Evolutionary conservation across 2,888 invertebrate species (phyloP).

Genomic region (Cephus runcator): DNA sequence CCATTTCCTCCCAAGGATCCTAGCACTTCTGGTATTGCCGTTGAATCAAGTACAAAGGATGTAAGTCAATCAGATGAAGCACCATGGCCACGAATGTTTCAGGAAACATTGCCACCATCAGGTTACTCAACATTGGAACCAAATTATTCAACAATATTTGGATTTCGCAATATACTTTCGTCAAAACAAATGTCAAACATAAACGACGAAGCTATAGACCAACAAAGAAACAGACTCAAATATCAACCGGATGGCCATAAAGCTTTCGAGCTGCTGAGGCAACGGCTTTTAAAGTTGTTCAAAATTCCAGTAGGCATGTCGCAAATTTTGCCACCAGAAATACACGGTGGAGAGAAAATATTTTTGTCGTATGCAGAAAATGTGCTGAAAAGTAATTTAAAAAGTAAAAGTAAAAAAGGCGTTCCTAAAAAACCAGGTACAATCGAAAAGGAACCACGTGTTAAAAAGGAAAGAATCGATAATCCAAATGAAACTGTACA

Average conservation of each 20-base stretch:
- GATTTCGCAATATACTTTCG: slow-evolving; percentile 28
- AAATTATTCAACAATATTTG: slow-evolving; percentile 27
- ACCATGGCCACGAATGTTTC: neutral
- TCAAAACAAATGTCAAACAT: slow-evolving; percentile 4
- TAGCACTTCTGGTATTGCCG: neutral
- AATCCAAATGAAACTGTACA: neutral
- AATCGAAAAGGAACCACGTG: neutral
- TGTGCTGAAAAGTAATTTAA: neutral
- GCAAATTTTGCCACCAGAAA: slow-evolving; percentile 16
- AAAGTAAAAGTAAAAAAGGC: neutral
- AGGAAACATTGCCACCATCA: neutral
- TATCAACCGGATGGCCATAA: slow-evolving; percentile 2
- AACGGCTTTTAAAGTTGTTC: slow-evolving; percentile 50
- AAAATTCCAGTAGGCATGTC: slow-evolving; percentile 54
- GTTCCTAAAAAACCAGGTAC: neutral
- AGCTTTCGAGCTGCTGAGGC: slow-evolving; percentile 35
- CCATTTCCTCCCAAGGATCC: neutral
- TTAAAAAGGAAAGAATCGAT: neutral
- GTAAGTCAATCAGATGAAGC: neutral
- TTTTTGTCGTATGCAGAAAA: neutral
- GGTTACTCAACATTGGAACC: slow-evolving; percentile 16
- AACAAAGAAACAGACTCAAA: neutral
- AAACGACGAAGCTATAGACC: neutral
- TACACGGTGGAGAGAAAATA: neutral
- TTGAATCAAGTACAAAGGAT: neutral